Conservation (phyloP, 2,797 vertebrate genomes). For the Pipistrellus pygmaeus region DNA sequence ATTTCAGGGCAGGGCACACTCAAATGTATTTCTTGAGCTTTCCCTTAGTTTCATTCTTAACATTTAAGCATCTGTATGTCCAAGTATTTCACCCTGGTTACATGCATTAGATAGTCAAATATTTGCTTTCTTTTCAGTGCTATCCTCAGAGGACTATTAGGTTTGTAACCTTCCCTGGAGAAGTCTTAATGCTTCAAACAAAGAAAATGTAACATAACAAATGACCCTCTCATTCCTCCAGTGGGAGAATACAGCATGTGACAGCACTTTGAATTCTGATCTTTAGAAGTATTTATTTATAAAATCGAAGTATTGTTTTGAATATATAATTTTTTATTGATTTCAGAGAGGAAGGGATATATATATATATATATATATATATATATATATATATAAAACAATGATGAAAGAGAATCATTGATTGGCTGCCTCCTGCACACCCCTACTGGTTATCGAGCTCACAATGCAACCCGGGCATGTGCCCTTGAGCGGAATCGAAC, state of each 20-base stretch:
- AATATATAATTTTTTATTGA: no score
- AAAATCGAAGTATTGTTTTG: constrained; percentile 16
- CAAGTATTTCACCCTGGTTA: neutral
- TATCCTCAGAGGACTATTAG: neutral
- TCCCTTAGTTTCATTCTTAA: constrained; percentile 35
- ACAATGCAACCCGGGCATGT: no score
- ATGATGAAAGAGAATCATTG: no score
- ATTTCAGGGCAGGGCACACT: neutral
- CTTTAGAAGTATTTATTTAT: constrained; percentile 12
- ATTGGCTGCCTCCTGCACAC: no score
- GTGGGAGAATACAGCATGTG: neutral
- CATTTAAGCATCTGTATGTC: neutral
- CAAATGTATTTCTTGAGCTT: neutral
- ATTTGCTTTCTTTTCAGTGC: constrained; percentile 52
- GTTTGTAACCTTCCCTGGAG: constrained; percentile 43
- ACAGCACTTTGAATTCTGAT: neutral
- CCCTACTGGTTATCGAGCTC: no score
- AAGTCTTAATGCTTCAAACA: neutral
- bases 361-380: no score
- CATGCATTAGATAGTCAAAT: constrained; percentile 10
- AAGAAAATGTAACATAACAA: constrained; percentile 33
- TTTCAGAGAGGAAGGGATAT: no score
- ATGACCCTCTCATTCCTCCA: neutral
- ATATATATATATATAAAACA: no score
- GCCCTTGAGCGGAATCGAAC: no score